Conservation (phyloP, 2,797 vertebrate genomes). For the Spheniscus humboldti region DNA sequence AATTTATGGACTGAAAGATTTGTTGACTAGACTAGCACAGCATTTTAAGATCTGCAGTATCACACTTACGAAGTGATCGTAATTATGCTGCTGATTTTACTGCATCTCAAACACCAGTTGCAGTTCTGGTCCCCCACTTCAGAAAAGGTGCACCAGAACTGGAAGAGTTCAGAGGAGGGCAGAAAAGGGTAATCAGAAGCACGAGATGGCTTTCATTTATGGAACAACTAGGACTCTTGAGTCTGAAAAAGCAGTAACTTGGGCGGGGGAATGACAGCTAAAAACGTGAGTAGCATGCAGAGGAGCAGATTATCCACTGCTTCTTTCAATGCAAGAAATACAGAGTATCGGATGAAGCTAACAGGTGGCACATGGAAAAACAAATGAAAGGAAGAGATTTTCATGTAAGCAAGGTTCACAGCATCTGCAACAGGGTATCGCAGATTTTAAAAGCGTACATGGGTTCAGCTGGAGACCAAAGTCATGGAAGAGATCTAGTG, state of each 20-base stretch:
- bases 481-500: not conserved
- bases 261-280: not conserved
- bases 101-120: not conserved
- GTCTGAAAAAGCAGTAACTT: not conserved
- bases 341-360: fast-evolving
- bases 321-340: not conserved
- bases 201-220: not conserved
- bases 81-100: not conserved
- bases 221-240: not conserved
- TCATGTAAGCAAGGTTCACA: not conserved
- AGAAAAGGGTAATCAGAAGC: not conserved
- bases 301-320: not conserved
- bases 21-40: not conserved
- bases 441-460: fast-evolving
- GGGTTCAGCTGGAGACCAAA: not conserved
- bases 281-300: not conserved
- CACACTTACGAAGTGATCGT: not conserved
- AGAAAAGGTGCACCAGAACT: not conserved
- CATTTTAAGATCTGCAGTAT: not conserved
- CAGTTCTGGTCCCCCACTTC: not conserved
- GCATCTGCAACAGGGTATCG: not conserved
- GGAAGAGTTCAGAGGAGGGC: not conserved
- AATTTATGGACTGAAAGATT: not conserved
- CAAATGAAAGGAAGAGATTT: not conserved
- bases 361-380: not conserved